Base-by-base conservation (phyloP, 2,797 vertebrate genomes). In the Allobates femoralis region DNA sequence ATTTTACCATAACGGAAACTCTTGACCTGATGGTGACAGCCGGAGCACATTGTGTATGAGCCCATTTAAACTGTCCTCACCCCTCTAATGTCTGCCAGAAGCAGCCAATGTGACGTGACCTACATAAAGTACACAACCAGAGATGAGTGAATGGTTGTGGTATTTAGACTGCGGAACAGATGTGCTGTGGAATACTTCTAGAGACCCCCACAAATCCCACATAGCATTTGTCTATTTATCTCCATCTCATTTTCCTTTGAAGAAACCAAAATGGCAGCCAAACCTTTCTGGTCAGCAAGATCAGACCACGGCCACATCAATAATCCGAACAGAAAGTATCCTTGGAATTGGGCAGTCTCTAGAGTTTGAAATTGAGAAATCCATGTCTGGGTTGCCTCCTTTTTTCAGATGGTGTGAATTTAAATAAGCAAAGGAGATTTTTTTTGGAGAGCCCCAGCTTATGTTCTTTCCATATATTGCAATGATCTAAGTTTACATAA, bases 181-280 rank as follows among this genome's bases (percentile, higher is more conserved):
- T 82, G 81, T 73, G 66, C 81, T 82, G 26, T 73, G 26, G 51
- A 82, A 73, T 34, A 82, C 66, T 32, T 55, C 26, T 71, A 50
- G 81, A 73, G 51, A 82, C 81, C 66, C 66, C 66, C 67, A 82
- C 66, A 73, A 71, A 82, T 82, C 66, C 66, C 51, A 82, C 66
- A 82, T 82, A 71, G 37, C 81, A 73, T 73, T 58, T 73, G 66
- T 82, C 66, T 56, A 82, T 82, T 71, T 82, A 56, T 82, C 66
- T 67, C 79, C 34, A 37, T 56, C 56, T 71, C 12, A 58, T 56
- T 73, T 73, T 55, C 50, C 51, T 82, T 82, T 82, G 81, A 82
- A 71, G 81, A 82, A 71, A 55, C 30, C 66, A 82, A 82, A 26
- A 82, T 82, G 81, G 81, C 81, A 82, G 81, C 66, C 81, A 82